Evolutionary conservation across 2,888 invertebrate species (phyloP).

Genomic region (Pammene aurita): DNA sequence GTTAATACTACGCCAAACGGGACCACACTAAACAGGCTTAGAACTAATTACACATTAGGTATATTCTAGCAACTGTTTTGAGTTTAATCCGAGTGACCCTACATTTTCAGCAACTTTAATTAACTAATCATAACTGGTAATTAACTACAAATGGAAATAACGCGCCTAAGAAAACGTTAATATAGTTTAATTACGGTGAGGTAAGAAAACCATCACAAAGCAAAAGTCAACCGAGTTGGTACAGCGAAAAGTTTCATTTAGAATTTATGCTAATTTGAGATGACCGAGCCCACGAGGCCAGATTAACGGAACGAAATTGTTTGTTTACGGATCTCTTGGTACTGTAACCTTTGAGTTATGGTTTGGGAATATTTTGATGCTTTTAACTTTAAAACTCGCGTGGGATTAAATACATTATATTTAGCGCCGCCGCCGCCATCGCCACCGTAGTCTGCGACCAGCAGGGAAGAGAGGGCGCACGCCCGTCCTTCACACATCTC

Average conservation of each 20-base stretch:
- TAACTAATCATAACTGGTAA: conserved; percentile 9
- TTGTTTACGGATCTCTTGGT: conserved; percentile 34
- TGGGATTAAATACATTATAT: too few species aligned
- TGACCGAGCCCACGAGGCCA: conserved; percentile 50
- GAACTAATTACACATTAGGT: background rate
- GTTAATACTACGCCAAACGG: background rate
- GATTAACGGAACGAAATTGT: conserved; percentile 56
- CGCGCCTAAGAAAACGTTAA: conserved; percentile 30
- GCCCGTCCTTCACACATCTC: too few species aligned
- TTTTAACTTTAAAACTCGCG: too few species aligned
- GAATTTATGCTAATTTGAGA: conserved; percentile 63
- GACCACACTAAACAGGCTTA: too few species aligned
- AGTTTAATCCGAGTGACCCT: conserved; percentile 3
- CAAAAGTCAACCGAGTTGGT: conserved; percentile 36
- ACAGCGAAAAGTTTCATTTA: conserved; percentile 58
- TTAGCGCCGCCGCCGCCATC: too few species aligned
- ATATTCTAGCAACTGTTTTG: background rate
- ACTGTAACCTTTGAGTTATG: conserved; percentile 2
- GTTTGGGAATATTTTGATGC: background rate
- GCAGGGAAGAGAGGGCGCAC: too few species aligned
- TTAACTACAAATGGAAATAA: conserved; percentile 15
- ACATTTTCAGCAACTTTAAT: conserved; percentile 18
- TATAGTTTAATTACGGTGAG: conserved; percentile 35
- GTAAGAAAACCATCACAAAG: conserved; percentile 32
- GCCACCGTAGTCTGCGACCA: too few species aligned